Percentiles rank a stretch among this genome's conserved stretches.
Conservation (phyloP, 2,797 vertebrate genomes). For the Pantherophis vulpinus region DNA sequence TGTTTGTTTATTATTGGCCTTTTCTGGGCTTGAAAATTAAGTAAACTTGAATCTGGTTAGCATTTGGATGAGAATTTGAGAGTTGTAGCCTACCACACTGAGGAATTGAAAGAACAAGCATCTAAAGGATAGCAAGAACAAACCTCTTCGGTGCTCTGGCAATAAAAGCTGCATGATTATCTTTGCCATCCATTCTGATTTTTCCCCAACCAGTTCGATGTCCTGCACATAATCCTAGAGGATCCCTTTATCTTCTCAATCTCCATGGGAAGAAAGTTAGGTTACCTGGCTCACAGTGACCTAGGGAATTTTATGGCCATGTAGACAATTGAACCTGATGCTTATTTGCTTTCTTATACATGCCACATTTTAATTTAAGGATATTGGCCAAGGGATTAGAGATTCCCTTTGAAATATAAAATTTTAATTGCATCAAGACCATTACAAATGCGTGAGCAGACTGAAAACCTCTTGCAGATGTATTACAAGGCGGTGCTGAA, state of each 20-base stretch:
- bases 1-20: neutral
- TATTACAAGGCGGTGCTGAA: neutral
- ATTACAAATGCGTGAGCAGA: neutral
- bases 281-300: neutral
- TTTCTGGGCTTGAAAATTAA: neutral
- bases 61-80: neutral
- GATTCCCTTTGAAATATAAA: neutral
- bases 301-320: neutral
- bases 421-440: neutral
- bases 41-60: neutral
- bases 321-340: neutral
- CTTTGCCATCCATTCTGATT: neutral
- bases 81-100: neutral
- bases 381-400: neutral
- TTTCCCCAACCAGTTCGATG: neutral
- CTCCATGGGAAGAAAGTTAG: neutral
- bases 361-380: neutral
- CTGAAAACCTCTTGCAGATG: neutral
- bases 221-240: neutral
- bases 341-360: neutral
- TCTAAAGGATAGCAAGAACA: neutral
- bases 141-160: neutral
- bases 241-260: neutral
- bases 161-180: neutral
- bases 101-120: neutral